These are phyloP conservation scores for Epicauta chinensis DNA, from an alignment of 1,140 invertebrate genomes.

Conservation along the genomic window DNA sequence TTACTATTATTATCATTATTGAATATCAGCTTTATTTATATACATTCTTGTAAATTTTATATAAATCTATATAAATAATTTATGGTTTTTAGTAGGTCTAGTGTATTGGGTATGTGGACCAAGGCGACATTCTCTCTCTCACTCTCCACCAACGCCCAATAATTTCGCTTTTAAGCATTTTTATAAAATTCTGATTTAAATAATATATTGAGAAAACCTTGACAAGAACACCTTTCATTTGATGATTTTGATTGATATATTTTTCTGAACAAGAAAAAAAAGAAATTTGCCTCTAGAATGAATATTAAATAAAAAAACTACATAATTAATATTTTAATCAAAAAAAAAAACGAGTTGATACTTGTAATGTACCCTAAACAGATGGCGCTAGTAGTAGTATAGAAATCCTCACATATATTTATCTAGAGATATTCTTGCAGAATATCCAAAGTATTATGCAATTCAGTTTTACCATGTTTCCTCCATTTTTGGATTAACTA, in stretches of 20 bases:
- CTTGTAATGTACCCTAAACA: no score
- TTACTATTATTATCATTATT: no score
- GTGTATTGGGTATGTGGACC: constrained; percentile 52
- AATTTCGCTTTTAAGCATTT: no score
- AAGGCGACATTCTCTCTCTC: constrained; percentile 28
- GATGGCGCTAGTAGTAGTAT: no score
- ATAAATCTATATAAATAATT: not conserved
- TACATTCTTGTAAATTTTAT: no score
- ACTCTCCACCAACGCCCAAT: constrained; percentile 2
- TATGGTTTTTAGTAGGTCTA: constrained; percentile 44
- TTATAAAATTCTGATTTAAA: constrained; percentile 10
- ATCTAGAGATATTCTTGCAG: no score
- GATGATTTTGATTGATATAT: constrained; percentile 15
- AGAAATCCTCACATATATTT: no score
- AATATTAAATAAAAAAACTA: no score
- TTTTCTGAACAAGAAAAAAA: constrained; percentile 14
- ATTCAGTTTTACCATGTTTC: constrained; percentile 7
- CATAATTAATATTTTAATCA: no score
- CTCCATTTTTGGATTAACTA: constrained; percentile 9
- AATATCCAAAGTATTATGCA: constrained; percentile 15
- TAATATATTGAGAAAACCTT: constrained; percentile 19
- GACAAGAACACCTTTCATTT: constrained; percentile 7
- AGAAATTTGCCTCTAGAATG: not conserved
- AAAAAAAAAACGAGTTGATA: not conserved
- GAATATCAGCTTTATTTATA: no score